Evolutionary conservation across 2,888 invertebrate species (phyloP).

Genomic region (Melangyna quadrimaculata): DNA sequence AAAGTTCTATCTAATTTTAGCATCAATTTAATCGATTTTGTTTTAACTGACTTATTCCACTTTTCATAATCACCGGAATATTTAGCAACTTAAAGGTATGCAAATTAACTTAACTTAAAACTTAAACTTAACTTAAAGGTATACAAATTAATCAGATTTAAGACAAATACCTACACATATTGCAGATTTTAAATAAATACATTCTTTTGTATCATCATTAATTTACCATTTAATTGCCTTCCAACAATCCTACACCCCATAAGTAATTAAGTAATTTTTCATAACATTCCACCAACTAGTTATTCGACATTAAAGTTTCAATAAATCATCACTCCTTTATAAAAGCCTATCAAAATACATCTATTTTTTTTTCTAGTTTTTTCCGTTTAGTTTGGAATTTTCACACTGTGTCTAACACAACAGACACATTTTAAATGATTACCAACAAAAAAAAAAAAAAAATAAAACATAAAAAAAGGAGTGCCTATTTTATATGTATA

Average conservation of each 20-base stretch:
- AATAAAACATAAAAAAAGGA: not conserved
- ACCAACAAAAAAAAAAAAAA: not conserved
- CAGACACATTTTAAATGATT: not conserved
- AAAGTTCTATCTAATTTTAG: no score
- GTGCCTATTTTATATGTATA: not conserved
- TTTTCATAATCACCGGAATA: no score
- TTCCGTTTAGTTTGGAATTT: not conserved
- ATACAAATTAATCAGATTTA: no score
- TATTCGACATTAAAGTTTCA: not conserved
- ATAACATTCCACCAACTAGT: not conserved
- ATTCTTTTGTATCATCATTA: not conserved
- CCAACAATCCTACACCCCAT: not conserved
- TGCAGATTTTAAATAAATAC: not conserved
- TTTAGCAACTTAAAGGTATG: no score
- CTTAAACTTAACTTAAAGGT: no score
- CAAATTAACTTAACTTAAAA: no score
- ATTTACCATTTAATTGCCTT: not conserved
- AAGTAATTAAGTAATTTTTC: not conserved
- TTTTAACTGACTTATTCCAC: no score
- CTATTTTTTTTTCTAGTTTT: not conserved
- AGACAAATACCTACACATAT: no score
- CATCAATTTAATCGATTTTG: no score
- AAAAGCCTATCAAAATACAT: not conserved
- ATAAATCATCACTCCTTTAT: not conserved
- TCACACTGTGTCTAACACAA: not conserved